phyloP scores from a whole-genome alignment of 2,113 vertebrate genomes.

The Boleophthalmus pectinirostris region DNA sequence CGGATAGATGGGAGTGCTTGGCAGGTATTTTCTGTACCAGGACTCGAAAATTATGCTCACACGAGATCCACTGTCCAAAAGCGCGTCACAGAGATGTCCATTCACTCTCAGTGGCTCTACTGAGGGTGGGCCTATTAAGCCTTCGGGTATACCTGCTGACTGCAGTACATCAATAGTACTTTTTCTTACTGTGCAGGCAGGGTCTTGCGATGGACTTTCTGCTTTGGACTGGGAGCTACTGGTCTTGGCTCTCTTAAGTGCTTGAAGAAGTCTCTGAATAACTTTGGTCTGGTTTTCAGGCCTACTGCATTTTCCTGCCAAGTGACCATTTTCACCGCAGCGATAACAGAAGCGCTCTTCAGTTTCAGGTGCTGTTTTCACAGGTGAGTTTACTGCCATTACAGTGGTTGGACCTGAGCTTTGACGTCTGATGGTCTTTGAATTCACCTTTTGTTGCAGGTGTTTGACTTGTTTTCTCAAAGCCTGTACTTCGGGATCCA shows the following conservation, averaged over 20 bases:
- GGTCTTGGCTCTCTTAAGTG: constrained; percentile 4
- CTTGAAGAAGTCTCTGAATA: constrained; percentile 29
- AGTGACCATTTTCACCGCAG: constrained; percentile 28
- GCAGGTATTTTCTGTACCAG: constrained; percentile 25
- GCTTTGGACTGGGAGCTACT: background rate
- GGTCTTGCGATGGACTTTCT: background rate
- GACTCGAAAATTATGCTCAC: constrained; percentile 11
- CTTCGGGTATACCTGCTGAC: background rate
- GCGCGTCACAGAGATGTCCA: background rate
- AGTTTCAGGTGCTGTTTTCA: background rate
- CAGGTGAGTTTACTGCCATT: constrained; percentile 1
- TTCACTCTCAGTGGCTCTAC: background rate
- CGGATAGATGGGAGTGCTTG: constrained; percentile 13
- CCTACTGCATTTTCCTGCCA: constrained; percentile 10
- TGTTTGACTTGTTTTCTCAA: constrained; percentile 5
- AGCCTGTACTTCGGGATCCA: background rate
- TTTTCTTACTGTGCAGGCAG: constrained; percentile 7
- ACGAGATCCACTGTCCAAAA: constrained; percentile 24
- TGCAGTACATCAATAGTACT: constrained; percentile 2
- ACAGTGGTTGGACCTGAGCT: background rate
- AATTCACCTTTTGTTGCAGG: background rate
- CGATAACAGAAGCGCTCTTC: constrained; percentile 12
- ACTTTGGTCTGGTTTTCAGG: constrained; percentile 35
- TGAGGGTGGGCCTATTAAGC: constrained; percentile 16
- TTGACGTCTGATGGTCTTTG: background rate